Conservation (phyloP, 2,888 invertebrate genomes). For the Aphidoletes aphidimyza region DNA sequence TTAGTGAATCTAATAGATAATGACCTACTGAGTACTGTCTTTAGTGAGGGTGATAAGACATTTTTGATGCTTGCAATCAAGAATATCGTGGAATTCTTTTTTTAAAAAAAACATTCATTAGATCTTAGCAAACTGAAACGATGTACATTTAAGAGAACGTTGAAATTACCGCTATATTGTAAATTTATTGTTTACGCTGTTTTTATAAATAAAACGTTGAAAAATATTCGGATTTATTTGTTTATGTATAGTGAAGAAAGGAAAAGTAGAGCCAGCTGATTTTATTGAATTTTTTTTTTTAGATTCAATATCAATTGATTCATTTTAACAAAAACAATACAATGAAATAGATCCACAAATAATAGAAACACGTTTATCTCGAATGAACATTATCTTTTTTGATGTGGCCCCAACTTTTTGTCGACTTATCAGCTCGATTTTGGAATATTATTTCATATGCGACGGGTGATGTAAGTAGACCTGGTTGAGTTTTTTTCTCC, state of each 20-base stretch:
- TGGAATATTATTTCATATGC: slow-evolving; percentile 7
- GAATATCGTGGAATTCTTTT: neutral
- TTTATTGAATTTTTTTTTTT: no score
- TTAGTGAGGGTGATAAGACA: neutral
- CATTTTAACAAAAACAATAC: no score
- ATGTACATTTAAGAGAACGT: neutral
- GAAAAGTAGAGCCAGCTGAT: no score
- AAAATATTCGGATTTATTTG: no score
- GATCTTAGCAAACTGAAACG: neutral
- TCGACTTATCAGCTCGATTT: neutral
- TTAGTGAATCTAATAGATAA: neutral
- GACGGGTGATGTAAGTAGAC: neutral
- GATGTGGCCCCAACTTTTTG: no score
- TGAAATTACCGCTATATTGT: slow-evolving; percentile 25
- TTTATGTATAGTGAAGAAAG: no score
- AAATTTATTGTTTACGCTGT: neutral
- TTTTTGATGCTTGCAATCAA: neutral
- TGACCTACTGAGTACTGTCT: neutral
- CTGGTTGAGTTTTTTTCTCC: neutral
- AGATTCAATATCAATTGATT: no score
- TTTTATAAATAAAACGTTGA: slow-evolving; percentile 40
- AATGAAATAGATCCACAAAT: no score
- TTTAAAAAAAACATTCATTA: neutral
- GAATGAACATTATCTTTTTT: no score
- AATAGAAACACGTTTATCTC: no score